Conservation (phyloP, 2,888 invertebrate genomes). For the Odiellus spinosus region DNA sequence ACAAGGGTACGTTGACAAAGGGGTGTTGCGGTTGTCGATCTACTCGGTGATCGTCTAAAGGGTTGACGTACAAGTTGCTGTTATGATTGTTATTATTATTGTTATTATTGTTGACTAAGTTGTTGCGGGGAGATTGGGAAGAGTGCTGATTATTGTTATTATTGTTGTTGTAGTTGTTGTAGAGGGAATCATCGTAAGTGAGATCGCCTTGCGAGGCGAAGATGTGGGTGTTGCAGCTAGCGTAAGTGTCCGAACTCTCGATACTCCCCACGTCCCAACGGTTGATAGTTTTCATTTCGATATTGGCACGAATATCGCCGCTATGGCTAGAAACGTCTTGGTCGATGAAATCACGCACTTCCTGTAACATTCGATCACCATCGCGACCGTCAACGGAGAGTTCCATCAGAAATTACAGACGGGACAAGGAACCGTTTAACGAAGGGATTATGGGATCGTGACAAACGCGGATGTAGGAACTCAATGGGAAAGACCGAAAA, state of each 20-base stretch:
- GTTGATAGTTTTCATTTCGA: constrained; percentile 17
- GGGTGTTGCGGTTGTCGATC: background rate
- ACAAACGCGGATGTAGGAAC: too few species aligned
- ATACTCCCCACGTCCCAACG: constrained; percentile 25
- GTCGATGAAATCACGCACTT: constrained; percentile 16
- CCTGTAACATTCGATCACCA: constrained; percentile 7
- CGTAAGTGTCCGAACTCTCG: constrained; percentile 80
- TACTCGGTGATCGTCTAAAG: constrained; percentile 15
- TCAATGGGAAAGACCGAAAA: too few species aligned
- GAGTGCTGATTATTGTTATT: too few species aligned
- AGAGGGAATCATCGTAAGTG: constrained; percentile 11
- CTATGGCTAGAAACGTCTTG: constrained; percentile 12
- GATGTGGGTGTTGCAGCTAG: constrained; percentile 90
- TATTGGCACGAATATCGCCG: constrained; percentile 13
- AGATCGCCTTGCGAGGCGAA: constrained; percentile 46
- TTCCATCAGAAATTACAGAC: too few species aligned
- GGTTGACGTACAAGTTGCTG: constrained; percentile 15
- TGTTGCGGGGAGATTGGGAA: too few species aligned
- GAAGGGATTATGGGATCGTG: too few species aligned
- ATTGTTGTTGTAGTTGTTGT: background rate
- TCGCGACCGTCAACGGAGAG: too few species aligned
- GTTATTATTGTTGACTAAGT: too few species aligned
- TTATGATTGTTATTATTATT: too few species aligned
- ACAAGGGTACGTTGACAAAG: background rate
- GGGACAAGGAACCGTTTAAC: too few species aligned